A percentile compares a stretch with the other conserved stretches of the same genome.
These are phyloP conservation scores for Danionella cerebrum DNA, from an alignment of 2,113 vertebrate species.

Conservation along the genomic window DNA sequence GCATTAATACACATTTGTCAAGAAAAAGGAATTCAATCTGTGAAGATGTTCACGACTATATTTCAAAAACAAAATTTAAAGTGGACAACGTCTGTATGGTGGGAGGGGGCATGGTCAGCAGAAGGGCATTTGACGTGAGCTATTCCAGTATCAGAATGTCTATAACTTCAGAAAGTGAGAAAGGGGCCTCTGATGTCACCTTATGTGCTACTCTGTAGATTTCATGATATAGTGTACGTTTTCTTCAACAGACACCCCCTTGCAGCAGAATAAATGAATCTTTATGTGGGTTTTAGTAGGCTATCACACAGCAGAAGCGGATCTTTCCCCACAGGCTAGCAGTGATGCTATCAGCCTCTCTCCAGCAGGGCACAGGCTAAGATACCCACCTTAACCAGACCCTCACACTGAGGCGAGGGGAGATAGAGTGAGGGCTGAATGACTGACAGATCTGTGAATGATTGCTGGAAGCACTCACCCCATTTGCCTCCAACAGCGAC, in stretches of 20 bases:
- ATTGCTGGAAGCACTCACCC: neutral
- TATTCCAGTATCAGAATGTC: too few species aligned
- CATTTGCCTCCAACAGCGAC: slow-evolving; percentile 7
- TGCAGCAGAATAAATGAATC: neutral
- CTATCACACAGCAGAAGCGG: slow-evolving; percentile 1
- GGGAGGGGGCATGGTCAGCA: too few species aligned
- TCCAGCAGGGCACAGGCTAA: slow-evolving; percentile 22
- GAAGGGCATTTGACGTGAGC: too few species aligned
- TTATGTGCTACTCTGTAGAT: neutral
- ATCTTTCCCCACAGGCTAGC: slow-evolving; percentile 18
- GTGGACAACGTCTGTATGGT: too few species aligned
- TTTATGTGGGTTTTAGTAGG: slow-evolving; percentile 4
- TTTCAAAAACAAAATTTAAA: too few species aligned
- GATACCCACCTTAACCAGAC: slow-evolving; percentile 16
- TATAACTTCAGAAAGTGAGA: too few species aligned
- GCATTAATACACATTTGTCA: too few species aligned
- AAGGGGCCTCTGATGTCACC: too few species aligned
- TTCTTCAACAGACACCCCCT: neutral
- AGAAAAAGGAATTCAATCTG: too few species aligned
- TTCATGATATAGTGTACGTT: neutral
- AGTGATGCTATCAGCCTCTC: slow-evolving; percentile 27
- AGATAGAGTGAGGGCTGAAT: neutral
- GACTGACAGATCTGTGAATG: slow-evolving; percentile 12
- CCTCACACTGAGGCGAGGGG: slow-evolving; percentile 1
- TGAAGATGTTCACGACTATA: too few species aligned